These are phyloP conservation scores for Harpagoxenus sublaevis DNA, from an alignment of 2,888 invertebrate genomes.

Conservation along the genomic window DNA sequence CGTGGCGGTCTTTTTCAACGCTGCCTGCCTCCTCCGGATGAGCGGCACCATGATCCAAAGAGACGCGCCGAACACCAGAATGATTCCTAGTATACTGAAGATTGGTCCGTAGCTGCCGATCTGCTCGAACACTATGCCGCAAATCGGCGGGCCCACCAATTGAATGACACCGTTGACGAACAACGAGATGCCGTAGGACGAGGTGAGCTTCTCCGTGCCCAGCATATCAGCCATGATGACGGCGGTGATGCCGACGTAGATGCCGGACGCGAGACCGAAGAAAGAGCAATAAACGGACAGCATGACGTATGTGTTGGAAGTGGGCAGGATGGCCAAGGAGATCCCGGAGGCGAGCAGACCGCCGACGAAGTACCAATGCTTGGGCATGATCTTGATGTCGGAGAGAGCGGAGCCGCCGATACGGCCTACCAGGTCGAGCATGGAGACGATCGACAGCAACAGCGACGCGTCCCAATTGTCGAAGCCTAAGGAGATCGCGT, in stretches of 20 bases:
- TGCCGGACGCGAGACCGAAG: conserved; percentile 94
- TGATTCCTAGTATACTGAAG: conserved; percentile 91
- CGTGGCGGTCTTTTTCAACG: conserved; percentile 30
- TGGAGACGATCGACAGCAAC: conserved; percentile 93
- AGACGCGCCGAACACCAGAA: conserved; percentile 91
- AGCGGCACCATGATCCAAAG: conserved; percentile 93
- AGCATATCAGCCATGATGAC: conserved; percentile 96
- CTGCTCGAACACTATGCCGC: conserved; percentile 91
- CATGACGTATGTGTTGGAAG: conserved; percentile 89
- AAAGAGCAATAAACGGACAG: conserved; percentile 91
- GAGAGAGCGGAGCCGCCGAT: conserved; percentile 95
- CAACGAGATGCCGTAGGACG: conserved; percentile 94
- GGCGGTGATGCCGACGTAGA: conserved; percentile 95
- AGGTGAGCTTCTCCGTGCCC: conserved; percentile 94
- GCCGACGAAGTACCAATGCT: conserved; percentile 93
- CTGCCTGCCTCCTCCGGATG: conserved; percentile 86
- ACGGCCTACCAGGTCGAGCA: conserved; percentile 93
- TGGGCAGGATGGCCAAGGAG: conserved; percentile 91
- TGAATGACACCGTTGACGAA: conserved; percentile 95
- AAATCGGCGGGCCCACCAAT: conserved; percentile 94
- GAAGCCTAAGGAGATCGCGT: conserved; percentile 91
- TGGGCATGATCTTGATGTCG: conserved; percentile 92
- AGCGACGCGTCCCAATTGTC: conserved; percentile 91
- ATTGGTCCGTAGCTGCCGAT: conserved; percentile 90
- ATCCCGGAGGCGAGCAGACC: conserved; percentile 93